These are phyloP conservation scores for Atherinomorus stipes DNA, from an alignment of 2,113 vertebrate species.

Conservation along the genomic window DNA sequence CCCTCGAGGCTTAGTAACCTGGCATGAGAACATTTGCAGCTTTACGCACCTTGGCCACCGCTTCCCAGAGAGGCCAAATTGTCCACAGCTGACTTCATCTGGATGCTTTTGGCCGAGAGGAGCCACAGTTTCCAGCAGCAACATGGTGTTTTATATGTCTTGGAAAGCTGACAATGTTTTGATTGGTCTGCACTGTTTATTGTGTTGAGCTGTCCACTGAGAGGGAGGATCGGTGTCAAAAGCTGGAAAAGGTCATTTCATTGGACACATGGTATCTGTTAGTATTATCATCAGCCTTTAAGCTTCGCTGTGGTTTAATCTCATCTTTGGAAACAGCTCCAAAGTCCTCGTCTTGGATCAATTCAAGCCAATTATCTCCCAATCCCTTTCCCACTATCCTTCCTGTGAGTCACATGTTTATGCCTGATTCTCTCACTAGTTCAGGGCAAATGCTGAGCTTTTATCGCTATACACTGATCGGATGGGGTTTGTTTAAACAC, in stretches of 20 bases:
- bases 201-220: constrained; percentile 51
- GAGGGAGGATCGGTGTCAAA: constrained; percentile 36
- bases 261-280: constrained; percentile 70
- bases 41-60: constrained; percentile 3
- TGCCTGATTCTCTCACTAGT: constrained; percentile 27
- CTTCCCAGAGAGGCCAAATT: constrained; percentile 34
- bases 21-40: constrained; percentile 32
- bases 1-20: constrained; percentile 33
- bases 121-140: constrained; percentile 8
- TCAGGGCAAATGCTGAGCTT: constrained; percentile 23
- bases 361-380: constrained; percentile 64
- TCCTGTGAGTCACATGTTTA: constrained; percentile 67
- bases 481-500: constrained; percentile 42
- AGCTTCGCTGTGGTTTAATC: constrained; percentile 13
- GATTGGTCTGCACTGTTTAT: constrained; percentile 40
- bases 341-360: constrained; percentile 58
- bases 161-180: constrained; percentile 4
- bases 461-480: constrained; percentile 54
- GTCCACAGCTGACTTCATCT: constrained; percentile 42
- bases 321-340: constrained; percentile 47
- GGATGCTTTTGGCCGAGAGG: constrained; percentile 18
- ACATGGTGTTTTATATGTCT: constrained; percentile 20
- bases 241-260: constrained; percentile 45
- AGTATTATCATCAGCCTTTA: constrained; percentile 43
- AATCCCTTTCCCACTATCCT: constrained; percentile 53